Evolutionary conservation across 2,113 vertebrate species (phyloP), one percentile per base, ranked within the genome.

Genomic region (Eudyptes chrysolophus): DNA sequence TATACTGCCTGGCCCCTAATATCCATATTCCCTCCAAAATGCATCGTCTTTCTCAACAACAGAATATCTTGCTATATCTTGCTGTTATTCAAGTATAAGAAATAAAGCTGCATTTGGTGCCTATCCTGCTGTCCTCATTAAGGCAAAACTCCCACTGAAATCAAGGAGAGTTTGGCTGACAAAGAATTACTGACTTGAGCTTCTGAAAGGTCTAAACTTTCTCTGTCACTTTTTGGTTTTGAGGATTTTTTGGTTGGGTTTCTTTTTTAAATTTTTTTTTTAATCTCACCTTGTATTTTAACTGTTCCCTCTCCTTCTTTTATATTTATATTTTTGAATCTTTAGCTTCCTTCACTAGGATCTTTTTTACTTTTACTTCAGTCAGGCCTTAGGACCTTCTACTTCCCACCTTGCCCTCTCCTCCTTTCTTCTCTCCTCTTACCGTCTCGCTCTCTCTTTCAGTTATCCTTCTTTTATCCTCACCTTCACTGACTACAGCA

Each of bases 71-170:
- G 51, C 54, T 90, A 4, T 89, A n/a, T 76, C 44, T 92, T 95
- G 51, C 77, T 91, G 42, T 91, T 89, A 66, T 30, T 85, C 32
- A 83, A 62, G 49, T 72, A 6, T 58, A 70, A 74, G 78, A 87
- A 96, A 57, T 79, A 66, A 79, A 94, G n/a, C 74, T 90, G 49
- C 65, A 27, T 95, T 97, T 96, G 62, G 32, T 76, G 66, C 66
- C 61, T 92, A 9, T 72, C 26, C 57, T 66, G n/a, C 89, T 87
- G 91, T 93, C 62, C 91, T 94, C 75, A 79, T 97, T 94, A 94
- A 94, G 84, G 78, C 95, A 92, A 77, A 94, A 72, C 58, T 96
- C 84, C 82, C 46, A 85, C 91, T 74, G 92, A 92, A 85, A 85
- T 94, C 66, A 70, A 85, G 70, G 62, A 78, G 65, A 77, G 49